Evolutionary conservation across 2,113 vertebrate genomes (phyloP), one percentile per base, ranked within the genome.

Genomic region (Psephotus haematonotus): DNA sequence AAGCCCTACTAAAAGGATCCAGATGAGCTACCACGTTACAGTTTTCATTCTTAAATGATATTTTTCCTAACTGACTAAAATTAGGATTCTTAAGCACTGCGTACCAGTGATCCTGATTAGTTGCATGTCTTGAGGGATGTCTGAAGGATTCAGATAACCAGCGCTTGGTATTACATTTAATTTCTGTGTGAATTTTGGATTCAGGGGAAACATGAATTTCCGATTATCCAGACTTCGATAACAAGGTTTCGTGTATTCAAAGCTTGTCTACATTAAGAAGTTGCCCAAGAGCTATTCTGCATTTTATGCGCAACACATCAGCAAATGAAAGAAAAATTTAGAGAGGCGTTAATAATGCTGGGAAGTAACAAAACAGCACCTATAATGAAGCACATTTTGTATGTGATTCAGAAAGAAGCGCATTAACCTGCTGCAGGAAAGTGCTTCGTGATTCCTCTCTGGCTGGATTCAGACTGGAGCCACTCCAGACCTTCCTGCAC

Each of bases 61-160:
- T 49, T 96, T 95, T 65, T 46, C 59, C 78, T 72, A 55, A 24
- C 67, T 91, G 89, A 95, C 90, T 82, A 46, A 90, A 94, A 95
- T 85, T 7, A 80, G 90, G 78, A 82, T 50, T 82, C 59, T 91
- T 65, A 85, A 52, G 79, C 9, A 55, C 85, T 31, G 28, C 79
- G 39, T 52, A 59, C 24, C 59, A 49, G n/a, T 6, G 85, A 74
- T 92, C 46, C 93, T 64, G 92, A 85, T 91, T 59, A 91, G 86
- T 3, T 44, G 59, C 33, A 50, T 50, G 75, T 88, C 93, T 86
- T 25, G 50, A 57, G 92, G 95, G 92, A 29, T 53, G 67, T 80
- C 94, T 97, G 94, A 94, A 55, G 68, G 82, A 90, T 88, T 83
- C 93, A 59, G 94, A 96, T 90, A 96, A 95, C 93, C 53, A 83